A percentile compares a stretch with the other conserved stretches of the same genome.
These are phyloP conservation scores for Volucella bombylans DNA, from an alignment of 2,888 invertebrate genomes.

Conservation along the genomic window DNA sequence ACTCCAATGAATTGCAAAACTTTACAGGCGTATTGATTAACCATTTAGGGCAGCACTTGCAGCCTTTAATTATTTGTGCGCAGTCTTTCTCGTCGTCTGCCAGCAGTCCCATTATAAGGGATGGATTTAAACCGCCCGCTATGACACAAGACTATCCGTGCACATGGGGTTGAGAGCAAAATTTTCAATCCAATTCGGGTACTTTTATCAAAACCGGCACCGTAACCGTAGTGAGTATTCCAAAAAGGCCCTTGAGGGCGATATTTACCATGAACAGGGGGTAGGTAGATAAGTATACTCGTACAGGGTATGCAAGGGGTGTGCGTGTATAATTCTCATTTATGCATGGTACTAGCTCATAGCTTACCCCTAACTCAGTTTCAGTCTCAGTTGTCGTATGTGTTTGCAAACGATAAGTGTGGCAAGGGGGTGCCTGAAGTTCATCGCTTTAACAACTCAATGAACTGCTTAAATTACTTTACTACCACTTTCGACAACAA, in stretches of 20 bases:
- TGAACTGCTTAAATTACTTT: conserved; percentile 72
- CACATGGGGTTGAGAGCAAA: conserved; percentile 18
- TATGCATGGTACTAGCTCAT: conserved; percentile 54
- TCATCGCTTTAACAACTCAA: conserved; percentile 73
- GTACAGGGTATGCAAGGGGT: not conserved
- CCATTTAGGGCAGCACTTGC: conserved; percentile 73
- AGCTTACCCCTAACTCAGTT: not conserved
- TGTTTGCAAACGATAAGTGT: not conserved
- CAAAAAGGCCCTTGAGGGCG: conserved; percentile 65
- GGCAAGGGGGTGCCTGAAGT: conserved; percentile 43
- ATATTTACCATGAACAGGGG: conserved; percentile 42
- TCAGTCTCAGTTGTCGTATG: not conserved
- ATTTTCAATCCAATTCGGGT: conserved; percentile 62
- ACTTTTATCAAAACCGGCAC: conserved; percentile 37
- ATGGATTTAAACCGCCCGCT: conserved; percentile 15
- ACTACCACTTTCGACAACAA: conserved; percentile 52
- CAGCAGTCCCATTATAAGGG: conserved; percentile 45
- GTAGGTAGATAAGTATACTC: not conserved
- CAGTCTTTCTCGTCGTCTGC: conserved; percentile 34
- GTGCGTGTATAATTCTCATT: conserved; percentile 63
- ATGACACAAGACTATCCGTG: too few relatives aligned
- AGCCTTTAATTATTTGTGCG: conserved; percentile 70
- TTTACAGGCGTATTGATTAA: conserved; percentile 72
- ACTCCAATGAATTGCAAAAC: conserved; percentile 68
- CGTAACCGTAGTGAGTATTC: conserved; percentile 39